These are phyloP conservation scores for Melierax canorus DNA, from an alignment of 2,113 vertebrate genomes.

Conservation along the genomic window DNA sequence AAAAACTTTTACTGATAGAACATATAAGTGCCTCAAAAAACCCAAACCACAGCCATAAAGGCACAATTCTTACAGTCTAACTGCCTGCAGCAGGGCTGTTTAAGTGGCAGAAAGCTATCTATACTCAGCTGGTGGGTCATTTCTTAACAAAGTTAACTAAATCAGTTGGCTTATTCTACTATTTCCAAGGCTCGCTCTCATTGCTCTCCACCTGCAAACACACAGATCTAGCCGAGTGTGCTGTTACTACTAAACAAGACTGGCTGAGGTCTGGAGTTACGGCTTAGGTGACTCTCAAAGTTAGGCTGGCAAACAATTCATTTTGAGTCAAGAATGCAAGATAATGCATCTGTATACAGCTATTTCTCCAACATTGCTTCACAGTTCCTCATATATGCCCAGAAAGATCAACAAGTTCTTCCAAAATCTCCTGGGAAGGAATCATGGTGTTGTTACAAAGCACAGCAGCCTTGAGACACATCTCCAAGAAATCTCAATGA, in stretches of 20 bases:
- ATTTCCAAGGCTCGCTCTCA: neutral
- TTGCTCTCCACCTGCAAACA: neutral
- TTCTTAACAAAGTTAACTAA: neutral
- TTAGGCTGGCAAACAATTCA: neutral
- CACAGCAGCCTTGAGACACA: neutral
- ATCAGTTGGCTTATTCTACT: neutral
- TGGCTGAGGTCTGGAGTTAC: neutral
- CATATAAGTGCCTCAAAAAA: neutral
- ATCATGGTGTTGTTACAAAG: neutral
- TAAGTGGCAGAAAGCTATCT: neutral
- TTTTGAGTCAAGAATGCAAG: neutral
- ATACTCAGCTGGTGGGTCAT: neutral
- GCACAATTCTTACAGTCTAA: neutral
- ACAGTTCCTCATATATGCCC: neutral
- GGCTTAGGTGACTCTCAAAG: neutral
- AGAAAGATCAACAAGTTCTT: neutral
- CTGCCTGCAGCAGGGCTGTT: neutral
- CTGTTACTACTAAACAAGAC: neutral
- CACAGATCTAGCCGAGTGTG: neutral
- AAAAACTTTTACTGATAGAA: neutral
- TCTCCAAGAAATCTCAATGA: neutral
- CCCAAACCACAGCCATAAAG: neutral
- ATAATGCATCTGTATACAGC: neutral
- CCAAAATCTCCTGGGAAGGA: neutral
- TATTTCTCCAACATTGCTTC: neutral